phyloP scores from a whole-genome alignment of 1,140 invertebrate species.

The Drosophila tropicalis region DNA sequence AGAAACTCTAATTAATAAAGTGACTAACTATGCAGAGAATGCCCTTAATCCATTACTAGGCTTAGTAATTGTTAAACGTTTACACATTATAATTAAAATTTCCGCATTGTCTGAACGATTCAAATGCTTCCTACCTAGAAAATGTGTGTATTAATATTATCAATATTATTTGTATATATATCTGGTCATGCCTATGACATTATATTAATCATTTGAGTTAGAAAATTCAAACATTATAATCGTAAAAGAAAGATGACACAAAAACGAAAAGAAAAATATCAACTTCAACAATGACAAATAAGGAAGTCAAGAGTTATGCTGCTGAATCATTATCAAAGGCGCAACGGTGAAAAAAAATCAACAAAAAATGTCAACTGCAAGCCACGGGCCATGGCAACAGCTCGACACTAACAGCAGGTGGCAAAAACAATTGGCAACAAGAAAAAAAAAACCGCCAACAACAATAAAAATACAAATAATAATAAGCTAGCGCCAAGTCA shows the following conservation, averaged over 20 bases:
- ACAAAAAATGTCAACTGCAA: slow-evolving; percentile 66
- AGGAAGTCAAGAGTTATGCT: slow-evolving; percentile 56
- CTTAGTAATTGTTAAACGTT: not conserved
- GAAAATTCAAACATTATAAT: slow-evolving; percentile 56
- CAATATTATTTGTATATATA: slow-evolving; percentile 5
- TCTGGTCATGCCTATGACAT: slow-evolving; percentile 1
- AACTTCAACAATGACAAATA: slow-evolving; percentile 77
- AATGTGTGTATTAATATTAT: not conserved
- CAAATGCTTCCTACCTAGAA: slow-evolving; percentile 4
- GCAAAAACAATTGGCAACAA: slow-evolving; percentile 23
- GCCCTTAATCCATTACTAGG: too few species aligned
- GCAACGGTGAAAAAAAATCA: slow-evolving; percentile 5
- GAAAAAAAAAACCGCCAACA: slow-evolving; percentile 32
- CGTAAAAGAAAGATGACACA: slow-evolving; percentile 40
- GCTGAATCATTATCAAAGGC: slow-evolving; percentile 58
- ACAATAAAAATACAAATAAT: slow-evolving; percentile 39
- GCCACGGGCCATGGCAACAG: slow-evolving; percentile 48
- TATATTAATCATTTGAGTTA: slow-evolving; percentile 44
- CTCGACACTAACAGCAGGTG: slow-evolving; percentile 57
- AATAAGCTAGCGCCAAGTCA: slow-evolving; percentile 58
- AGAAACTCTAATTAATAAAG: too few species aligned
- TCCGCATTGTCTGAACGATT: not conserved
- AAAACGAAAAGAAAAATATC: slow-evolving; percentile 46
- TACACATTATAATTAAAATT: not conserved
- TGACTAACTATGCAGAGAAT: too few species aligned